Evolutionary conservation across 2,888 invertebrate genomes (phyloP), one percentile per base, ranked within the genome.

Genomic region (Lasioglossum villosulum): DNA sequence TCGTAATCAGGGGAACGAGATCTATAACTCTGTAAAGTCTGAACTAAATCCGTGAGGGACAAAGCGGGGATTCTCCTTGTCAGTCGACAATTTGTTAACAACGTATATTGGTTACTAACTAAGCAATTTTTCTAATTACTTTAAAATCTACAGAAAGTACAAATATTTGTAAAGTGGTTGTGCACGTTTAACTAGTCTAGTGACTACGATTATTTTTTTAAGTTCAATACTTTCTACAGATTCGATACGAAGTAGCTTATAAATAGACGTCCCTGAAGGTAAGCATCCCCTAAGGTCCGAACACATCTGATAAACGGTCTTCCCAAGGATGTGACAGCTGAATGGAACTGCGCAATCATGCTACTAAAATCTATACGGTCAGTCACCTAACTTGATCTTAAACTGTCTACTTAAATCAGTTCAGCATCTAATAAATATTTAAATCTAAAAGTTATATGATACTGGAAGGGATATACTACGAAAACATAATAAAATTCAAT

Each of bases 191-290:
- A 14, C 59, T 59, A 59, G 27, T 14, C 27, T 27, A 27, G n/a
- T 19, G 16, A 66, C 66, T 66, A 66, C 34, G 34, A 34, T 14
- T 19, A 37, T 37, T 12, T 68, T 10, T 37, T 37, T 23, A 37
- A 23, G 12, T 68, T 37, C 37, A 23, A 37, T 68, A 68, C 10
- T 37, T 37, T 68, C 68, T 37, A 37, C 68, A 34, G 23, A 37
- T 68, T 68, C 34, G 23, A 37, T 68, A 37, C 37, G 37, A 23
- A 34, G 37, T 37, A 37, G 68, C 23, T 37, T 68, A 23, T 23
- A 37, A 37, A 68, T 34, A 68, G 68, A 23, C 19, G 68, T 23
- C 12, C 68, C 37, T 23, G 68, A 68, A 68, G 68, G 68, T 68
- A 68, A 68, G 68, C 37, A 68, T 37, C 23, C 23, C 37, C 68